Percentiles rank a stretch among this genome's conserved stretches.
Conservation (phyloP, 2,888 invertebrate species). For the Tinea trinotella region DNA sequence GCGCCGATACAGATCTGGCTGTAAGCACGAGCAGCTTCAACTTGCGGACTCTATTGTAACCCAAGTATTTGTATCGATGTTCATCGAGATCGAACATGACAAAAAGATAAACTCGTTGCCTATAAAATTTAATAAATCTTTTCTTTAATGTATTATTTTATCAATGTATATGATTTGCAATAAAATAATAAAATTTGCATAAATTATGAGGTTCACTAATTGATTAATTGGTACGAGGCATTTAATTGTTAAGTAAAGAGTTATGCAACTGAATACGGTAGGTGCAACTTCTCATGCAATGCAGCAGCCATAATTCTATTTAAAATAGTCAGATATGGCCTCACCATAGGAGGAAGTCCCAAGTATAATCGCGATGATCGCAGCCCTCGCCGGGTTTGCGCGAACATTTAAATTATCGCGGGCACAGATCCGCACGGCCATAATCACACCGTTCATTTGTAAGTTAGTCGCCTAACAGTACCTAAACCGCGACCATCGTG, state of each 20-base stretch:
- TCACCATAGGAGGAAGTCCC: conserved; percentile 60
- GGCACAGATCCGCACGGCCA: conserved; percentile 59
- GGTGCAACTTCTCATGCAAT: conserved; percentile 2
- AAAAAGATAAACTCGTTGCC: not conserved
- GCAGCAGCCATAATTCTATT: conserved; percentile 48
- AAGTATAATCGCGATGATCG: conserved; percentile 58
- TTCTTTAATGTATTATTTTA: too few relatives aligned
- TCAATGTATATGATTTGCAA: too few relatives aligned
- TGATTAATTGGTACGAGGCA: too few relatives aligned
- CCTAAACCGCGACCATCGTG: conserved; percentile 36
- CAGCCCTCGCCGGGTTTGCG: conserved; percentile 39
- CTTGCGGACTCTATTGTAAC: conserved; percentile 12
- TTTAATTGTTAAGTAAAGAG: too few relatives aligned
- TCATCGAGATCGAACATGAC: conserved; percentile 4
- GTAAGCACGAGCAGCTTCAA: conserved; percentile 4
- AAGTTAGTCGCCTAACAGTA: conserved; percentile 32
- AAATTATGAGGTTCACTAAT: too few relatives aligned
- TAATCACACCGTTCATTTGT: conserved; percentile 70
- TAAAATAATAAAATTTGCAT: too few relatives aligned
- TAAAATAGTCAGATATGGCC: conserved; percentile 52
- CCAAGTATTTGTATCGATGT: conserved; percentile 10
- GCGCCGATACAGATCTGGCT: conserved; percentile 34
- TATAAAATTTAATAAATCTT: too few relatives aligned
- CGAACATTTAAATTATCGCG: conserved; percentile 69
- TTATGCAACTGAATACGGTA: not conserved